A percentile compares a stretch with the other conserved stretches of the same genome.
phyloP scores from a whole-genome alignment of 2,113 vertebrate genomes.

The Bos indicus region DNA sequence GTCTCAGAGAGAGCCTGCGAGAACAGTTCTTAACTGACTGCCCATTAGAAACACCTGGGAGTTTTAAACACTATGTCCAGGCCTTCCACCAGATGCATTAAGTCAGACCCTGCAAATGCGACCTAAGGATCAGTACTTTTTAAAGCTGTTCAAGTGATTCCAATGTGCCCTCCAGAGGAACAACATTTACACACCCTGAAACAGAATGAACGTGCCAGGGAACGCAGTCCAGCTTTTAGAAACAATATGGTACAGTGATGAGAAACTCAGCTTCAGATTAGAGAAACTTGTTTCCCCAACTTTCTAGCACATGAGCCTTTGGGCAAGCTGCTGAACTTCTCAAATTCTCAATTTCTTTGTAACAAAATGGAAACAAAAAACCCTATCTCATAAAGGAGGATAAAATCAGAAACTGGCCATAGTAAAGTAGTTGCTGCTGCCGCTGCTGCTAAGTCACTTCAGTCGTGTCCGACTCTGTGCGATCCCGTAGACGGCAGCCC shows the following conservation, averaged over 20 bases:
- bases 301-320: neutral
- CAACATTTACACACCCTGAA: neutral
- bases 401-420: neutral
- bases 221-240: neutral
- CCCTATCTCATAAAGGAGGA: neutral
- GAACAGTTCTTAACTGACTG: neutral
- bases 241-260: neutral
- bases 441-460: too few species aligned
- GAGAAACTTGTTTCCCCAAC: neutral
- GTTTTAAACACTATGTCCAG: neutral
- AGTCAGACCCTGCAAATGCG: neutral
- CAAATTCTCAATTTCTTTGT: neutral
- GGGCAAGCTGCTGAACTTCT: neutral
- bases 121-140: neutral
- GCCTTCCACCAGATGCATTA: neutral
- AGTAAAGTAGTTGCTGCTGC: neutral
- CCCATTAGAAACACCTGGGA: neutral
- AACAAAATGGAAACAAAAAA: conserved; percentile 20
- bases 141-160: neutral
- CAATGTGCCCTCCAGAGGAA: neutral
- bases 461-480: too few species aligned
- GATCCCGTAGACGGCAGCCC: too few species aligned
- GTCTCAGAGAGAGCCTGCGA: neutral
- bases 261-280: neutral
- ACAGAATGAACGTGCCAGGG: neutral